phyloP scores from a whole-genome alignment of 2,888 invertebrate genomes.

The Cyclophora albipunctata region DNA sequence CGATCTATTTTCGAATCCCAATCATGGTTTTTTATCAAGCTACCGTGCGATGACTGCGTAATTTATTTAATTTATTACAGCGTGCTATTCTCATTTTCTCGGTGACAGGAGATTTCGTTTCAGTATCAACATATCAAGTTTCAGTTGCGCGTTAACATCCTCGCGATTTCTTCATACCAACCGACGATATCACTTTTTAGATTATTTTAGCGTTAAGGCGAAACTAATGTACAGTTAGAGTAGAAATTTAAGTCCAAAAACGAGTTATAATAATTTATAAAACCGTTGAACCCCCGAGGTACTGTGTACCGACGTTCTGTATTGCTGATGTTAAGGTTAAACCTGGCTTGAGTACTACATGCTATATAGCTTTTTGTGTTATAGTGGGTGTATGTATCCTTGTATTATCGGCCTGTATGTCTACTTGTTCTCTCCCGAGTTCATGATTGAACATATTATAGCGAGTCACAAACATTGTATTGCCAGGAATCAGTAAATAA shows the following conservation, averaged over 20 bases:
- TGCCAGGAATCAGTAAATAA: constrained; percentile 80
- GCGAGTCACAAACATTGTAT: constrained; percentile 70
- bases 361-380: constrained; percentile 65
- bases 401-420: constrained; percentile 40
- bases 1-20: constrained; percentile 45
- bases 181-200: constrained; percentile 70
- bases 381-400: constrained; percentile 55
- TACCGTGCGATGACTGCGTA: constrained; percentile 63
- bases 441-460: constrained; percentile 40
- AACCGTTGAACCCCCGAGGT: constrained; percentile 57
- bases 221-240: constrained; percentile 77
- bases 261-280: constrained; percentile 69
- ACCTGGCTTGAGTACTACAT: constrained; percentile 60
- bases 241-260: constrained; percentile 76
- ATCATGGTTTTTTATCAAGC: constrained; percentile 50
- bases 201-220: constrained; percentile 77
- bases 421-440: constrained; percentile 36
- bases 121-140: constrained; percentile 63
- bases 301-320: constrained; percentile 59
- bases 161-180: constrained; percentile 54
- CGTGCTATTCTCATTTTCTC: constrained; percentile 41
- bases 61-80: constrained; percentile 53
- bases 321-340: constrained; percentile 52
- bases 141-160: constrained; percentile 55
- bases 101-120: constrained; percentile 54